Evolutionary conservation across 2,888 invertebrate genomes (phyloP).

Genomic region (Iphiclides podalirius): DNA sequence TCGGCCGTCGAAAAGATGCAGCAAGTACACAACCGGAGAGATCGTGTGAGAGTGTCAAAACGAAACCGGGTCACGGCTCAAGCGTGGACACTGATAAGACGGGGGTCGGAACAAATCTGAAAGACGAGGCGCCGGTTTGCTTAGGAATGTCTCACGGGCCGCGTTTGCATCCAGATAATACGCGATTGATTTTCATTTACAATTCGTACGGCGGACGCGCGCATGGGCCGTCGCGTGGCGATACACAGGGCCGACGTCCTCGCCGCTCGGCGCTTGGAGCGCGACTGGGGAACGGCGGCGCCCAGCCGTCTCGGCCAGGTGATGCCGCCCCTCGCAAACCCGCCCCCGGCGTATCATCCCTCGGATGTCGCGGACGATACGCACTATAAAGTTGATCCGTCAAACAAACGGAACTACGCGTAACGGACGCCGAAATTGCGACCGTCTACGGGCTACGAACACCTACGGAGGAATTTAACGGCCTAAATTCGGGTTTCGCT

Average conservation of each 20-base stretch:
- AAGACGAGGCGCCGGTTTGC: background rate
- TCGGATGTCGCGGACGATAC: conserved; percentile 16
- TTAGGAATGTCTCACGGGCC: too few species aligned
- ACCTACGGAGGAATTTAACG: too few species aligned
- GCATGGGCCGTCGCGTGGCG: conserved; percentile 1
- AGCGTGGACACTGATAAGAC: conserved; percentile 34
- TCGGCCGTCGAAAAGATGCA: background rate
- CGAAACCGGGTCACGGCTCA: conserved; percentile 60
- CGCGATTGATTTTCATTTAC: conserved; percentile 20
- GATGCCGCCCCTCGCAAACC: conserved; percentile 30
- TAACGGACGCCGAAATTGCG: background rate
- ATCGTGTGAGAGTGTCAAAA: conserved; percentile 65
- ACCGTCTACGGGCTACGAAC: background rate
- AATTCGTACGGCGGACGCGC: conserved; percentile 7
- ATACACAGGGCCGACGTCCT: conserved; percentile 37
- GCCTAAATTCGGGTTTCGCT: too few species aligned
- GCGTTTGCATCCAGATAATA: too few species aligned
- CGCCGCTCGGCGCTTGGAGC: conserved; percentile 47
- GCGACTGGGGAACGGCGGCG: conserved; percentile 56
- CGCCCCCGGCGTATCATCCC: conserved; percentile 13
- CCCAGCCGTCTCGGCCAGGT: conserved; percentile 64
- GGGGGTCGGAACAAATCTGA: conserved; percentile 25
- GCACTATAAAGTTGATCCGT: conserved; percentile 6
- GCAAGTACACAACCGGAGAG: conserved; percentile 30
- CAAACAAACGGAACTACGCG: conserved; percentile 10